Base-by-base conservation (phyloP, 1,140 invertebrate species). In the Psix sp. region DNA sequence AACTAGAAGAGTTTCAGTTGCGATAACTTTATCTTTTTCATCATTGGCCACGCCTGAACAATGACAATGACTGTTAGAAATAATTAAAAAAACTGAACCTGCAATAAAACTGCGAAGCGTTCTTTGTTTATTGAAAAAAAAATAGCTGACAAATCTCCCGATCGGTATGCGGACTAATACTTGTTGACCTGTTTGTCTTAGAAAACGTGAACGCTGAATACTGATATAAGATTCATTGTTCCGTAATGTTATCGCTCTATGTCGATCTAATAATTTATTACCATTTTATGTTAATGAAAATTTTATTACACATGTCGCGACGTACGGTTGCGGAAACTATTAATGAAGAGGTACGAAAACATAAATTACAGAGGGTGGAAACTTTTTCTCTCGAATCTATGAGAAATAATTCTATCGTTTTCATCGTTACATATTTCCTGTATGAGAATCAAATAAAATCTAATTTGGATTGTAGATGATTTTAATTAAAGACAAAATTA, bases 21-120 rank as follows among this genome's bases (percentile, higher is more conserved):
- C 51, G 62, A 7, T 40, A 24, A 10, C 16, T 7, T 63, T 73
- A 73, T 73, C 60, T 66, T 54, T 73, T 73, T 73, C 70, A 66
- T 66, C 60, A 52, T 10, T 66, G 70, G 56, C 70, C 70, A 65
- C 70, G 62, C 70, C 70, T 66, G 40, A 73, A 66, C 45, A 66
- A 62, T 66, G 54, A 54, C 60, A 35, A 45, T 54, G 54, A 73
- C 48, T 66, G 48, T 60, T 65, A 26, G 54, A 66, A 65, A 46
- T 5, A 14, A 4, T 1, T 13, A 13, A 42, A 60, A 62, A 72
- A 70, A 48, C 24, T 20, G 26, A 42, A 5, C 18, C 4, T 9
- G 52, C 68, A 57, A 65, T 56, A 62, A 65, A 65, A 39, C 26
- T 7, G 24, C 21, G 11, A 42, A 56, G 42, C 33, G 54, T 68